These are phyloP conservation scores for Flabesymbios commensalis DNA, from an alignment of 2,888 invertebrate species.

Conservation along the genomic window DNA sequence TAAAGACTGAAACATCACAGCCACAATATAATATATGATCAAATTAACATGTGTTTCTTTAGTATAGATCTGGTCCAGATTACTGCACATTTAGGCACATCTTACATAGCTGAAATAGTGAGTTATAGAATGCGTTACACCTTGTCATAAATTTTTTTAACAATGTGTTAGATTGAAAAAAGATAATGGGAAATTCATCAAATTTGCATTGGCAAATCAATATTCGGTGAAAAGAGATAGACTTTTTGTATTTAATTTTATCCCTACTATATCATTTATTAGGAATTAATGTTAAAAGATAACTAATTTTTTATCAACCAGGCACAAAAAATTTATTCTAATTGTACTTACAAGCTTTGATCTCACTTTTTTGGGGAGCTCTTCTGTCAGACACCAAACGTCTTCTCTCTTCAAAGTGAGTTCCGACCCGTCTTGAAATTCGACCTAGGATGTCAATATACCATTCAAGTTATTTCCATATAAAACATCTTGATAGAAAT, in stretches of 20 bases:
- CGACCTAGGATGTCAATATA: slow-evolving; percentile 42
- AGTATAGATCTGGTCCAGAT: no score
- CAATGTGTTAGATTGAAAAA: background rate
- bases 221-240: background rate
- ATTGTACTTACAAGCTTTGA: slow-evolving; percentile 52
- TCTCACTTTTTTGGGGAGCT: slow-evolving; percentile 67
- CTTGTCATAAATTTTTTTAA: background rate
- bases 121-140: no score
- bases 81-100: no score
- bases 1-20: slow-evolving; percentile 48
- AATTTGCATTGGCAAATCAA: background rate
- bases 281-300: background rate
- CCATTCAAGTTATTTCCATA: background rate
- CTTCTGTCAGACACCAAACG: slow-evolving; percentile 66
- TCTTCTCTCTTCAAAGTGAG: slow-evolving; percentile 64
- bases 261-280: background rate
- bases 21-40: no score
- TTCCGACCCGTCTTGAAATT: slow-evolving; percentile 63
- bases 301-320: background rate
- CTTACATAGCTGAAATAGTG: no score
- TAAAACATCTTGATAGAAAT: background rate
- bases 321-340: background rate
- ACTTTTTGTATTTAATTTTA: background rate
- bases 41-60: no score
- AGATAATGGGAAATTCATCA: background rate